Evolutionary conservation across 2,888 invertebrate genomes (phyloP).

Genomic region (Drosophila pseudotalamancana): DNA sequence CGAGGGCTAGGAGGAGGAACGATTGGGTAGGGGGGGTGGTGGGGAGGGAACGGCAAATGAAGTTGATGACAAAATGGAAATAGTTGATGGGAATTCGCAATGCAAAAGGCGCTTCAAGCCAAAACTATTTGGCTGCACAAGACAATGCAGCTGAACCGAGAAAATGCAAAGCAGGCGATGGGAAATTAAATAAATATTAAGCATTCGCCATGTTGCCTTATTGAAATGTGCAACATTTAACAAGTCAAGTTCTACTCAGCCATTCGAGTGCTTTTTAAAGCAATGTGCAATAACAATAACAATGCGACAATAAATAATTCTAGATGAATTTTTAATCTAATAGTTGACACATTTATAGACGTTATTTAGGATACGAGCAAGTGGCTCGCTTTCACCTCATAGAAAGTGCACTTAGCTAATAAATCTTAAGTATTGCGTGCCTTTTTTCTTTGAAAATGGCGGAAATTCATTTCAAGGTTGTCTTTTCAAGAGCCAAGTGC

Average conservation of each 20-base stretch:
- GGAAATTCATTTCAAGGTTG: conserved; percentile 67
- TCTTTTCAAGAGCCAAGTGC: conserved; percentile 78
- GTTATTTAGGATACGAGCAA: conserved; percentile 44
- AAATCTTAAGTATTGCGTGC: conserved; percentile 72
- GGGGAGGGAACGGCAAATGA: conserved; percentile 57
- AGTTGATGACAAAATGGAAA: conserved; percentile 76
- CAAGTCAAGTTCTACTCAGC: neutral
- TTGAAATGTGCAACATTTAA: conserved; percentile 8
- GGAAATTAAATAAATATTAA: conserved; percentile 61
- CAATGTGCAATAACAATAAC: conserved; percentile 7
- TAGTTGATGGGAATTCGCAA: conserved; percentile 61
- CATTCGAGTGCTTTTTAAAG: neutral
- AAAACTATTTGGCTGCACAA: conserved; percentile 36
- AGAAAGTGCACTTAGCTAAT: conserved; percentile 77
- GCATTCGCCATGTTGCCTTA: conserved; percentile 40
- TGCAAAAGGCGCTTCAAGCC: conserved; percentile 61
- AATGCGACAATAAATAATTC: conserved; percentile 6
- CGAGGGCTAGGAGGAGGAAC: neutral
- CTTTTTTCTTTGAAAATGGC: conserved; percentile 37
- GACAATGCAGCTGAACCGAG: conserved; percentile 27
- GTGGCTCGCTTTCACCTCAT: conserved; percentile 31
- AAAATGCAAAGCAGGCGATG: conserved; percentile 18
- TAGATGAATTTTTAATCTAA: conserved; percentile 8
- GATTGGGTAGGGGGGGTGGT: neutral
- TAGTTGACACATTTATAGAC: conserved; percentile 17